Percentiles rank a stretch among this genome's conserved stretches.
Evolutionary conservation across 2,888 invertebrate species (phyloP).

Genomic region (Drosophila paranaensis): DNA sequence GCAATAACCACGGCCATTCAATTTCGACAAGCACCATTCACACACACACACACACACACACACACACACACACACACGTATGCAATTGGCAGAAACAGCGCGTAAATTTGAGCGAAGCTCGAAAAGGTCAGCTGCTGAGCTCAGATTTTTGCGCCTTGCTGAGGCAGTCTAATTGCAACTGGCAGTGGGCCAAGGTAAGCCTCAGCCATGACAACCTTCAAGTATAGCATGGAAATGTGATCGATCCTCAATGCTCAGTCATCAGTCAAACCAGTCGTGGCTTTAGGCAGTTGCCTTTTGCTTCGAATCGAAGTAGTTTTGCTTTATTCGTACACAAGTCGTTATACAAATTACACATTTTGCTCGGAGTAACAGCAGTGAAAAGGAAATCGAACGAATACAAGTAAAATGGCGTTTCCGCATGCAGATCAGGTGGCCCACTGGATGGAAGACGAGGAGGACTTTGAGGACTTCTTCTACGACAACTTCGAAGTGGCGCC

Average conservation of each 20-base stretch:
- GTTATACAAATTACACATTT: not conserved
- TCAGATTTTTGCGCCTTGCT: slow-evolving; percentile 29
- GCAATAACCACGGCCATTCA: slow-evolving; percentile 33
- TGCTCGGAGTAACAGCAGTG: not conserved
- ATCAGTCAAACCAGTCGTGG: not conserved
- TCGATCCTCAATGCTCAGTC: not conserved
- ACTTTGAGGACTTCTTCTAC: not conserved
- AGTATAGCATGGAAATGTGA: too few species aligned
- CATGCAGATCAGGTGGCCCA: not conserved
- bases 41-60: slow-evolving; percentile 1
- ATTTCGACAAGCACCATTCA: slow-evolving; percentile 33
- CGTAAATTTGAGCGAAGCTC: slow-evolving; percentile 43
- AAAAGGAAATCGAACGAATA: not conserved
- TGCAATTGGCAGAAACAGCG: slow-evolving; percentile 26
- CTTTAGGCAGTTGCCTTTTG: not conserved
- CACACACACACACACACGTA: not conserved
- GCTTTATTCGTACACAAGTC: not conserved
- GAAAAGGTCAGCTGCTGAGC: slow-evolving; percentile 41
- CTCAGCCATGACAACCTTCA: too few species aligned
- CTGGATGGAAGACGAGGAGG: not conserved
- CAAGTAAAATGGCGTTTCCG: not conserved
- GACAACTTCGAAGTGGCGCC: not conserved
- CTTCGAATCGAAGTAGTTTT: slow-evolving; percentile 7
- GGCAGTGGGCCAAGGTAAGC: slow-evolving; percentile 4
- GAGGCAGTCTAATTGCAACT: slow-evolving; percentile 61